A percentile compares a stretch with the other conserved stretches of the same genome.
Conservation (phyloP, 2,888 invertebrate genomes). For the Amphipoea oculea region DNA sequence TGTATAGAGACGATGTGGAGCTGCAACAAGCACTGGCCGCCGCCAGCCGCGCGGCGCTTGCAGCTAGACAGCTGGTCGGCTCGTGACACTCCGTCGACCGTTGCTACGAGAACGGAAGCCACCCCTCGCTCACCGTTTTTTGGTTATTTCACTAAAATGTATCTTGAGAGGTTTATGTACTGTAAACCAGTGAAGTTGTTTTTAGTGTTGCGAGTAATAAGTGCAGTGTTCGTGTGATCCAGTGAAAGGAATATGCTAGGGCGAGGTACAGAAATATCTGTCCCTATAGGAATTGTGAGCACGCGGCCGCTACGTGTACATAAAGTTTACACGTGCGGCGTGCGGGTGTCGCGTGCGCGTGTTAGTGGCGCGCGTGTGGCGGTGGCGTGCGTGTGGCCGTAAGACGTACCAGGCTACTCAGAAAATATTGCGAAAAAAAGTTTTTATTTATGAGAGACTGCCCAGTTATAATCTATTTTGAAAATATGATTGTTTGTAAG, state of each 20-base stretch:
- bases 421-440: no score
- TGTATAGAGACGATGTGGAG: conserved; percentile 1
- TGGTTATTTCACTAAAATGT: background rate
- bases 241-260: background rate
- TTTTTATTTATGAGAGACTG: no score
- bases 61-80: background rate
- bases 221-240: background rate
- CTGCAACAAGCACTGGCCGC: conserved; percentile 2
- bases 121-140: background rate
- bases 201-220: background rate
- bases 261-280: background rate
- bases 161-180: background rate
- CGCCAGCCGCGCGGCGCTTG: background rate
- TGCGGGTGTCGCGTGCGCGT: background rate
- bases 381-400: background rate
- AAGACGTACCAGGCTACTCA: no score
- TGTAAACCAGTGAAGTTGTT: background rate
- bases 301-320: background rate
- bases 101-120: background rate
- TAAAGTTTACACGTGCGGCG: background rate
- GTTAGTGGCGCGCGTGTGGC: background rate
- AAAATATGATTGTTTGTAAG: no score
- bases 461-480: no score
- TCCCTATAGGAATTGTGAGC: background rate
- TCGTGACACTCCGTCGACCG: background rate